Evolutionary conservation across 1,140 invertebrate species (phyloP), one percentile per base, ranked within the genome.

Genomic region (Contarinia nasturtii): DNA sequence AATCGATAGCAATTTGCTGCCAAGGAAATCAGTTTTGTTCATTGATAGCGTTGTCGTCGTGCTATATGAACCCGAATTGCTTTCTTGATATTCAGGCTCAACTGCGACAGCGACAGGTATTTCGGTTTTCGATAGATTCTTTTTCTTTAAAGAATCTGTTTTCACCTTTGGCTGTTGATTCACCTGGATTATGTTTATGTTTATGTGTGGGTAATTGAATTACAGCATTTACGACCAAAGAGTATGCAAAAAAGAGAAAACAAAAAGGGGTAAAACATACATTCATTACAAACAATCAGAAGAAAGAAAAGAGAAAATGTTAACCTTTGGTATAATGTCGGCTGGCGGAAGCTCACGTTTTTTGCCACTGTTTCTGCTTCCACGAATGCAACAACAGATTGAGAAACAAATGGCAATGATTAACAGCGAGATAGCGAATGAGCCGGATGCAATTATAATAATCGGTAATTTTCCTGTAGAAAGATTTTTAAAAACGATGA

Each of bases 241-340:
- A n/a, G n/a, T n/a, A n/a, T n/a, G n/a, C n/a, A n/a, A 27, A 27
- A 27, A 27, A 27, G 27, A 5, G 3, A 10, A 27, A 10, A 27
- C 3, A 27, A 27, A 15, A 33, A 45, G 10, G 44, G 18, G 44
- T 22, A 45, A 45, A 33, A 22, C 18, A 46, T 46, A 14, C 12
- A n/a, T 14, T 38, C 15, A n/a, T 5, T 14, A 14, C 12, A 38
- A 38, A 38, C 7, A 34, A 34, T 8, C 7, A 34, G 14, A 38
- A 14, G 12, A 17, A 38, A 38, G 12, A 38, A 17, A 38, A 38
- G 15, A 38, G 36, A 7, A 5, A 38, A n/a, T n/a, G n/a, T n/a
- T n/a, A 38, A 44, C 47, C 22, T 34, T 43, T 34, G 47, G 47
- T 14, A 48, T 48, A n/a, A 48, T 27, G 34, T 48, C 47, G n/a